Evolutionary conservation across 2,113 vertebrate genomes (phyloP).

Genomic region (Motacilla tschutschensis): DNA sequence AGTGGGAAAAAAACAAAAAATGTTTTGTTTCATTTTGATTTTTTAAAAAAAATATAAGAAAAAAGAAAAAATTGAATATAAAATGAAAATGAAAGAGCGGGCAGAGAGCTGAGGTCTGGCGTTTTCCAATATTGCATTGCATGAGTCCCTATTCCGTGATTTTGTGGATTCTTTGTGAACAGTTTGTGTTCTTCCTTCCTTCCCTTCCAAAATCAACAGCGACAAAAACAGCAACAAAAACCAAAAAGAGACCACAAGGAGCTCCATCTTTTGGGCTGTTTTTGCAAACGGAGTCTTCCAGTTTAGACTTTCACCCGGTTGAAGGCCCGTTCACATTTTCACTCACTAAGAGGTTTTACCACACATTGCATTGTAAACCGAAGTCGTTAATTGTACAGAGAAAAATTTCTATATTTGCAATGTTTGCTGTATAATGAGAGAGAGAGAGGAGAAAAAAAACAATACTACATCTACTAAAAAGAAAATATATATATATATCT

Average conservation of each 20-base stretch:
- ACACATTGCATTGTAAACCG: conserved; percentile 55
- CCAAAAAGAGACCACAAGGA: conserved; percentile 41
- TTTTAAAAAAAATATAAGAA: conserved; percentile 75
- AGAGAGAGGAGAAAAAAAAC: conserved; percentile 66
- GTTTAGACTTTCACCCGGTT: conserved; percentile 58
- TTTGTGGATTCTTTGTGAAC: conserved; percentile 89
- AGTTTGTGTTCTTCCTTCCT: conserved; percentile 70
- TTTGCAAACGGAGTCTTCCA: conserved; percentile 73
- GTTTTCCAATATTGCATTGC: conserved; percentile 81
- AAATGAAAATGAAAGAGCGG: conserved; percentile 6
- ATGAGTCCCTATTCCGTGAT: conserved; percentile 85
- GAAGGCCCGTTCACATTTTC: conserved; percentile 69
- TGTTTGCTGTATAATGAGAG: conserved; percentile 87
- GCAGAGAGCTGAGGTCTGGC: conserved; percentile 65
- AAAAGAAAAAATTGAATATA: conserved; percentile 74
- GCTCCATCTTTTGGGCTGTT: conserved; percentile 49
- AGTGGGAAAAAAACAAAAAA: neutral
- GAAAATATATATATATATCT: conserved; percentile 46
- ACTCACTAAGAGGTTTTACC: conserved; percentile 55
- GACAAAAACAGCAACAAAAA: conserved; percentile 46
- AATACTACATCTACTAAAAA: conserved; percentile 78
- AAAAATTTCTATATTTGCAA: conserved; percentile 95
- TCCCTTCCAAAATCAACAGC: conserved; percentile 72
- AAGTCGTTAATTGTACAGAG: conserved; percentile 87
- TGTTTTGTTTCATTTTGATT: conserved; percentile 52